Base-by-base conservation (phyloP, 2,113 vertebrate genomes). In the Bubalus kerabau region DNA sequence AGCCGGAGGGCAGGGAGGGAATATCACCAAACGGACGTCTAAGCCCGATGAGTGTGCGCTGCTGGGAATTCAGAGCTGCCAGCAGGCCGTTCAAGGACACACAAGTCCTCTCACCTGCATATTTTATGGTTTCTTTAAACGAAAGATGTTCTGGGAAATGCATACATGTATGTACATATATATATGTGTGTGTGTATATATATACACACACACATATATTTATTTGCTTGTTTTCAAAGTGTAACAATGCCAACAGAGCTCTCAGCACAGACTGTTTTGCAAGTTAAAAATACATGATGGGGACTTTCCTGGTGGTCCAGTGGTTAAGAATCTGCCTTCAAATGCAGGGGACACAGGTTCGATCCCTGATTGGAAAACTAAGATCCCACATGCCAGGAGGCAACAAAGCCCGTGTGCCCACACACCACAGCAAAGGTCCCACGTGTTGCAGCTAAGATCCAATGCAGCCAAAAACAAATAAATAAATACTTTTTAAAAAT, bases 51-150 rank as follows among this genome's bases (percentile, higher is more conserved):
- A 5, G 14, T 21, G n/a, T 2, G 21, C 4, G 1, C 5, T 9
- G 8, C 17, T 26, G 3, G 28, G 23, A 21, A 9, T 8, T 28
- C 17, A 14, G 23, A 7, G 6, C 71, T 19, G 50, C 17, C 32
- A 17, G 0, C 2, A 17, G 12, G 54, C n/a, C 71, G 26, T 2
- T 14, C 32, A 26, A 15, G 40, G 1, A 0, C 11, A 2, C 15
- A 26, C 15, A 5, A 1, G 46, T 23, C 43, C 30, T 87, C 46
- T 43, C 2, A 17, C 6, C 26, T 46, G 4, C 6, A 23, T 43
- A 3, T 21, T 3, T 9, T 2, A 23, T 0, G 7, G 46, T 24
- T 64, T 84, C 64, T 60, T 84, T 48, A 87, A 60, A n/a, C 74
- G 15, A 12, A 95, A 60, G 30, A 16, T 36, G 21, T 56, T 54